phyloP scores from a whole-genome alignment of 2,888 invertebrate species.

The Lasiommata megera region DNA sequence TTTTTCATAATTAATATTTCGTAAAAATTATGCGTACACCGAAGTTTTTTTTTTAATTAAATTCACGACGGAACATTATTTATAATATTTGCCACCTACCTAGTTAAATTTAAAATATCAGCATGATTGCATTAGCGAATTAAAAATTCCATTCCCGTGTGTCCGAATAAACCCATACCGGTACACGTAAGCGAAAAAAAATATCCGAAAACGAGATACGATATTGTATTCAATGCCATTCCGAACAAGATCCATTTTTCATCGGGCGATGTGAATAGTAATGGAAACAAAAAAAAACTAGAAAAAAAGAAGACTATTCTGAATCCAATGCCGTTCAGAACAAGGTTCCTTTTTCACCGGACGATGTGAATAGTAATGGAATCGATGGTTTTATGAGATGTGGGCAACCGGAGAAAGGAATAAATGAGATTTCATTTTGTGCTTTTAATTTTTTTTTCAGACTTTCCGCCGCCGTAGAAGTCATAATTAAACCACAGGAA shows the following conservation, averaged over 20 bases:
- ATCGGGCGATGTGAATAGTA: neutral
- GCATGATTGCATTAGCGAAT: slow-evolving; percentile 14
- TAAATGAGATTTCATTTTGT: slow-evolving; percentile 25
- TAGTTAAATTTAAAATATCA: slow-evolving; percentile 11
- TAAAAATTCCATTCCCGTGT: slow-evolving; percentile 14
- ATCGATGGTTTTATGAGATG: slow-evolving; percentile 23
- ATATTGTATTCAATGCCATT: neutral
- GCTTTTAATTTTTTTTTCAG: slow-evolving; percentile 20
- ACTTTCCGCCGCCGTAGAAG: slow-evolving; percentile 9
- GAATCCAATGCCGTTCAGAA: neutral
- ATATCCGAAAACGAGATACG: neutral
- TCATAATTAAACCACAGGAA: slow-evolving; percentile 22
- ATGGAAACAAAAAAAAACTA: neutral
- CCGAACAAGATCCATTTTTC: neutral
- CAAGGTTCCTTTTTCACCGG: neutral
- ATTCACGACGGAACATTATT: neutral
- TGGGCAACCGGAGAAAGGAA: slow-evolving; percentile 14
- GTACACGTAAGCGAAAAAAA: neutral
- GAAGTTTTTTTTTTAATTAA: neutral
- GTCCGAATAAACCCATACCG: slow-evolving; percentile 7
- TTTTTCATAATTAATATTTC: too few species aligned
- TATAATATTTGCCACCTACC: neutral
- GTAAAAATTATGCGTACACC: neutral
- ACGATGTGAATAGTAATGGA: slow-evolving; percentile 10
- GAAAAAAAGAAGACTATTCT: neutral